A percentile compares a stretch with the other conserved stretches of the same genome.
Conservation (phyloP, 1,140 invertebrate genomes). For the Rhyzopertha dominica region DNA sequence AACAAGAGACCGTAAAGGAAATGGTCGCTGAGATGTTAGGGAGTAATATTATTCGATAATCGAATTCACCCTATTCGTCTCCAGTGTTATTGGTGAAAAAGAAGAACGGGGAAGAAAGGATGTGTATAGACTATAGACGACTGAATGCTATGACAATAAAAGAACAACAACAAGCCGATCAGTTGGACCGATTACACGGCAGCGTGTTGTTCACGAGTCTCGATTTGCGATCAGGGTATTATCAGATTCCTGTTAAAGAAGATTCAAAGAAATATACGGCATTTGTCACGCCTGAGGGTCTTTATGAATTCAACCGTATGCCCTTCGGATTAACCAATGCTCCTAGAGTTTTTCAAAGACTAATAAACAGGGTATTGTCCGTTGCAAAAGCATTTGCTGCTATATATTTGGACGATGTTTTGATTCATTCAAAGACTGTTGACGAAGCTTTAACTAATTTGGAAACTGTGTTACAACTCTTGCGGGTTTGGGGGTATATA, state of each 20-base stretch:
- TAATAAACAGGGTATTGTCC: conserved; percentile 1
- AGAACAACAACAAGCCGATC: conserved; percentile 40
- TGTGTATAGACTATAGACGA: conserved; percentile 35
- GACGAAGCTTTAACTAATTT: conserved; percentile 3
- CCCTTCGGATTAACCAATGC: conserved; percentile 48
- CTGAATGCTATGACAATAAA: conserved; percentile 29
- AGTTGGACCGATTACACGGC: conserved; percentile 26
- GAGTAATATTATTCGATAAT: conserved; percentile 31
- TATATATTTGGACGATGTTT: conserved; percentile 3
- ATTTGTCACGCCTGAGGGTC: conserved; percentile 32
- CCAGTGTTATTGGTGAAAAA: conserved; percentile 33
- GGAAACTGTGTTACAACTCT: neutral
- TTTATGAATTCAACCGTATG: conserved; percentile 45
- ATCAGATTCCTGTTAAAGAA: conserved; percentile 34
- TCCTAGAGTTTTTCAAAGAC: neutral
- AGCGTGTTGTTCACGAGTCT: conserved; percentile 31
- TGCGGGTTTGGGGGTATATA: no score
- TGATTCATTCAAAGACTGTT: neutral
- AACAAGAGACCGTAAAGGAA: conserved; percentile 29
- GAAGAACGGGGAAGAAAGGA: conserved; percentile 30
- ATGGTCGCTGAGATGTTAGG: conserved; percentile 34
- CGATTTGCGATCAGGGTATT: conserved; percentile 29
- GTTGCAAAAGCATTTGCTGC: neutral
- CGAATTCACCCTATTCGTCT: conserved; percentile 36
- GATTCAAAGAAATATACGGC: conserved; percentile 32